A percentile compares a stretch with the other conserved stretches of the same genome.
phyloP scores from a whole-genome alignment of 2,888 invertebrate species.

The Clitarchus hookeri region DNA sequence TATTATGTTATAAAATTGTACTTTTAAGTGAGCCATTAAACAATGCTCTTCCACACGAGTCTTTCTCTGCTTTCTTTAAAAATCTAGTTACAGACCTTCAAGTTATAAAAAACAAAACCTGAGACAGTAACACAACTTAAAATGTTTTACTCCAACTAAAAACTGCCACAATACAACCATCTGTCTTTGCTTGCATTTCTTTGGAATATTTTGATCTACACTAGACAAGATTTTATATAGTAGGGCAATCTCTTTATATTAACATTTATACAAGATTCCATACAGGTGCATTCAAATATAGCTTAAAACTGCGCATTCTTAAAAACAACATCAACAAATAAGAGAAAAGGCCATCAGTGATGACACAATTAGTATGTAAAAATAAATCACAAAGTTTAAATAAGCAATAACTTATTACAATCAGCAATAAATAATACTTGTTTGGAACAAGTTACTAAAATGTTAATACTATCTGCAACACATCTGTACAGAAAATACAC shows the following conservation, averaged over 20 bases:
- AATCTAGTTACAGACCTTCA: neutral
- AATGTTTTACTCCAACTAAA: neutral
- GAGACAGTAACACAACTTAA: neutral
- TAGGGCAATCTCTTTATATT: neutral
- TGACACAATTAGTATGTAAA: neutral
- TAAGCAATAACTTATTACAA: neutral
- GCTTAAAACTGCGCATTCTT: neutral
- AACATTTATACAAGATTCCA: neutral
- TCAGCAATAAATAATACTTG: neutral
- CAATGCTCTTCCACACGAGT: slow-evolving; percentile 21
- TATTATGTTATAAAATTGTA: slow-evolving; percentile 35
- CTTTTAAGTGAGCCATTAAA: slow-evolving; percentile 35
- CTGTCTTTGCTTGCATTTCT: neutral
- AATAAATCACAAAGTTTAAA: neutral
- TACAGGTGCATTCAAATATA: neutral
- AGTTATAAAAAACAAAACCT: neutral
- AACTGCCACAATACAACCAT: neutral
- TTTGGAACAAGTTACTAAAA: neutral
- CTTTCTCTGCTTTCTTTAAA: neutral
- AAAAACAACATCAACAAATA: neutral
- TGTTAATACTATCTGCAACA: neutral
- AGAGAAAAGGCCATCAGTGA: too few species aligned
- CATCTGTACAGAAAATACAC: neutral
- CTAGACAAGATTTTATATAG: neutral
- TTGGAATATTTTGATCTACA: neutral